A percentile compares a stretch with the other conserved stretches of the same genome.
Conservation (phyloP, 2,888 invertebrate genomes). For the Furcula furcula region DNA sequence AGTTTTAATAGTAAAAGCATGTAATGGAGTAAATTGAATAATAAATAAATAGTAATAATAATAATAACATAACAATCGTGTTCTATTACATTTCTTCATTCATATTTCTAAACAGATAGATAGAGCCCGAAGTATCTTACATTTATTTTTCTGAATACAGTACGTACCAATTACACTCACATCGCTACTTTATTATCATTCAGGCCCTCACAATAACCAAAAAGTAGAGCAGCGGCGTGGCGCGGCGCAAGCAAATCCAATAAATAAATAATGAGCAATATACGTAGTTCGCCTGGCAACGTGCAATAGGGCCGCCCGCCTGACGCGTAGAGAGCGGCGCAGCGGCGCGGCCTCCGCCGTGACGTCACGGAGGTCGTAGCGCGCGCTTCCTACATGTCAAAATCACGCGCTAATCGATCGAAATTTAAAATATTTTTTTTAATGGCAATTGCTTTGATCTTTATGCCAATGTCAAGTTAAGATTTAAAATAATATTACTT, state of each 20-base stretch:
- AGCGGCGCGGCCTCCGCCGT: conserved; percentile 41
- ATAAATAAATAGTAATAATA: too few relatives aligned
- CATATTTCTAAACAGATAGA: too few relatives aligned
- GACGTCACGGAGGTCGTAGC: conserved; percentile 66
- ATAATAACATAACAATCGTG: too few relatives aligned
- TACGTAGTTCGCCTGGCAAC: conserved; percentile 37
- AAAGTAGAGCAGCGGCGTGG: too few relatives aligned
- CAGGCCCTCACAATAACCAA: conserved; percentile 29
- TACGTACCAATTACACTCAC: conserved; percentile 18
- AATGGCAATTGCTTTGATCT: too few relatives aligned
- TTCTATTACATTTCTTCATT: too few relatives aligned
- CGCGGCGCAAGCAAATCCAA: conserved; percentile 37
- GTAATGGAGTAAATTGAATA: too few relatives aligned
- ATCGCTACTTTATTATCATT: conserved; percentile 24
- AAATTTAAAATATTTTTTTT: conserved; percentile 14
- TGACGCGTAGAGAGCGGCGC: conserved; percentile 54
- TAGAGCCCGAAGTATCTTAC: too few relatives aligned
- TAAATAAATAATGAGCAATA: conserved; percentile 49
- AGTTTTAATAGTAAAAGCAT: too few relatives aligned
- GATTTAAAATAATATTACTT: too few relatives aligned
- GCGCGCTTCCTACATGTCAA: conserved; percentile 57
- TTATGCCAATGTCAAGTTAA: too few relatives aligned
- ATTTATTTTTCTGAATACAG: too few relatives aligned
- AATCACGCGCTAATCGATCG: conserved; percentile 29
- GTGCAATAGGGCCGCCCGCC: conserved; percentile 10